phyloP scores from a whole-genome alignment of 2,113 vertebrate species.

The Hydrolagus affinis region DNA sequence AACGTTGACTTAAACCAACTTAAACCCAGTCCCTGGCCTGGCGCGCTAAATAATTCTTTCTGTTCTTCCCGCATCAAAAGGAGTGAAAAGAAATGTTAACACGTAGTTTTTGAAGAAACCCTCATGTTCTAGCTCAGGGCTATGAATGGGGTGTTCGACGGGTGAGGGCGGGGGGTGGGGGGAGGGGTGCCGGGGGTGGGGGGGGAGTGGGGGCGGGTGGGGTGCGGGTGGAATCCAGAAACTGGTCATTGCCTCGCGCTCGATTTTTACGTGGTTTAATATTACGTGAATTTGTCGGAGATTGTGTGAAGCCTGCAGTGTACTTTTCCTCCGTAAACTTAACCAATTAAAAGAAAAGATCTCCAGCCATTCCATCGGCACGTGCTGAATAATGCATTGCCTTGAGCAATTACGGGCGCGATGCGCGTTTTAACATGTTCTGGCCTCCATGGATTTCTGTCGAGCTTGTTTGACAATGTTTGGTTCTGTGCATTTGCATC shows the following conservation, averaged over 20 bases:
- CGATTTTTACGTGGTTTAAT: not conserved
- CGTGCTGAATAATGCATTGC: not conserved
- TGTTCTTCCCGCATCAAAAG: not conserved
- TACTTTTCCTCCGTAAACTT: not conserved
- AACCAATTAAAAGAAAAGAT: no score
- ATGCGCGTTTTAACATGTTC: no score
- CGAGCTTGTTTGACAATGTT: not conserved
- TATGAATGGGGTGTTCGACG: no score
- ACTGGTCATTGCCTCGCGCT: not conserved
- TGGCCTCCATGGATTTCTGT: not conserved
- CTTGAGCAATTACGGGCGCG: not conserved
- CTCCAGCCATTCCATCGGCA: not conserved
- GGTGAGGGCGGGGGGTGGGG: no score
- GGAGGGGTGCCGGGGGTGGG: no score
- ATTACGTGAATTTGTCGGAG: not conserved
- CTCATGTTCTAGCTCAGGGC: no score
- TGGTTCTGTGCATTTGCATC: not conserved
- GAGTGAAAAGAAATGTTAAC: not conserved
- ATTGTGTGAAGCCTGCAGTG: not conserved
- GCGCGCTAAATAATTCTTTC: slow-evolving; percentile 21
- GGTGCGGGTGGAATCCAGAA: no score
- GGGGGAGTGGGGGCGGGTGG: no score
- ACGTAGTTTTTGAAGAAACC: no score
- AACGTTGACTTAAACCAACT: not conserved
- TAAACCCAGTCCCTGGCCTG: no score